Evolutionary conservation across 2,888 invertebrate genomes (phyloP).

Genomic region (Imbricaverruca yamaguchii): DNA sequence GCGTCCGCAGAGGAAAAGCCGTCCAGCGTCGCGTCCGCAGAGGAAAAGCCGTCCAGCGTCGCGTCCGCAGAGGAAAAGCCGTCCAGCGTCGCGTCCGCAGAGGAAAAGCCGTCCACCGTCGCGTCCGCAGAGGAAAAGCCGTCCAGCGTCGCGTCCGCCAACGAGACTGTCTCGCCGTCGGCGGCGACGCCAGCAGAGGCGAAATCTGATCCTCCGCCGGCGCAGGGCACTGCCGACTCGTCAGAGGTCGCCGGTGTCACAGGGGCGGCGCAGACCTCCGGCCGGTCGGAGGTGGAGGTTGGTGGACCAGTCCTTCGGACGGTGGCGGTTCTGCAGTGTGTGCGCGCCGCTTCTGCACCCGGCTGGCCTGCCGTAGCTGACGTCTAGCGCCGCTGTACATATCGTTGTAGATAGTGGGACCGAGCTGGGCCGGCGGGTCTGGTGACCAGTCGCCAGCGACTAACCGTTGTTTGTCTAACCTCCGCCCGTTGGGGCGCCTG

Average conservation of each 20-base stretch:
- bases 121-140: neutral
- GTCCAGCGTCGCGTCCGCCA: too few relatives aligned
- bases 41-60: neutral
- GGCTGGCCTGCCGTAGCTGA: too few relatives aligned
- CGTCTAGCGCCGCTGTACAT: neutral
- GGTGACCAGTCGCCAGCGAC: neutral
- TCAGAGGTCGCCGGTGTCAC: too few relatives aligned
- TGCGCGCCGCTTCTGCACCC: too few relatives aligned
- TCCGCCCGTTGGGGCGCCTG: neutral
- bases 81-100: neutral
- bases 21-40: neutral
- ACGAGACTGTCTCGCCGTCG: too few relatives aligned
- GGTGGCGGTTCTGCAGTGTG: too few relatives aligned
- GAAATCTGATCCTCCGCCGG: too few relatives aligned
- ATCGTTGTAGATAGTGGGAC: neutral
- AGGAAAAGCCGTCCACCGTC: neutral
- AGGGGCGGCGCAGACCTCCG: neutral
- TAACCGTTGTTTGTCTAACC: neutral
- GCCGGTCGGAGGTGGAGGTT: neutral
- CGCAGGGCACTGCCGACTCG: too few relatives aligned
- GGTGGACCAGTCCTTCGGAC: neutral
- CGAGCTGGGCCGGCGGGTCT: neutral
- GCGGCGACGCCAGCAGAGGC: too few relatives aligned
- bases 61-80: neutral
- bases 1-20: slow-evolving; percentile 14